phyloP scores from a whole-genome alignment of 2,888 invertebrate species.

The Drosophila kanekoi region DNA sequence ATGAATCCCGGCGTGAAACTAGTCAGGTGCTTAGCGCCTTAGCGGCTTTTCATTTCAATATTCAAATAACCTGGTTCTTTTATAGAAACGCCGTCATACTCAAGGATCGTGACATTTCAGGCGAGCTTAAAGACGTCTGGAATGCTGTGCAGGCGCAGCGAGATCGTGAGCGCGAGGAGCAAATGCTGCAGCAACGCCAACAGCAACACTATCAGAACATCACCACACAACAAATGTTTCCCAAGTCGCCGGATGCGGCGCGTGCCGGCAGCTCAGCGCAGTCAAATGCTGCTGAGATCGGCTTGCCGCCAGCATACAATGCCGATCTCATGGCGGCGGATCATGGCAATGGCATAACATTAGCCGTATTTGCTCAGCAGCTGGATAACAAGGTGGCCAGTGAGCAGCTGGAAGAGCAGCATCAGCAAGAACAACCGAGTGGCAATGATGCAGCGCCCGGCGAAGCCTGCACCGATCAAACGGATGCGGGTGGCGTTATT shows the following conservation, averaged over 20 bases:
- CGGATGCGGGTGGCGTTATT: conserved; percentile 56
- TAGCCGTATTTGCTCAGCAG: conserved; percentile 76
- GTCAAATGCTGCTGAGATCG: conserved; percentile 42
- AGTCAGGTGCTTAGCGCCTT: conserved; percentile 83
- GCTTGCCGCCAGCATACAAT: conserved; percentile 53
- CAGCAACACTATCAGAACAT: conserved; percentile 83
- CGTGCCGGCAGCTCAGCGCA: conserved; percentile 57
- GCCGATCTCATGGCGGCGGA: conserved; percentile 58
- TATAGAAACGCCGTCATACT: conserved; percentile 87
- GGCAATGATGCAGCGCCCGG: conserved; percentile 27
- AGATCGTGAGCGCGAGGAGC: conserved; percentile 85
- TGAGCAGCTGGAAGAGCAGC: conserved; percentile 56
- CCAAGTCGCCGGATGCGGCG: conserved; percentile 71
- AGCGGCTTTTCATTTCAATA: not conserved
- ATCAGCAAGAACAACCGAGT: conserved; percentile 21
- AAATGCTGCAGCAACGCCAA: conserved; percentile 83
- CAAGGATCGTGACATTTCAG: conserved; percentile 89
- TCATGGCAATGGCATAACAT: conserved; percentile 61
- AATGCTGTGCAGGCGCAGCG: conserved; percentile 88
- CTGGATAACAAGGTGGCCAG: conserved; percentile 74
- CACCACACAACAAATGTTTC: conserved; percentile 83
- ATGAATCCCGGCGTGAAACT: conserved; percentile 89
- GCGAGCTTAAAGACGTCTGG: conserved; percentile 91
- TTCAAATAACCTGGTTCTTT: not conserved
- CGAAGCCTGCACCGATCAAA: conserved; percentile 65